phyloP scores from a whole-genome alignment of 2,888 invertebrate species.

The Pasiphila rectangulata region DNA sequence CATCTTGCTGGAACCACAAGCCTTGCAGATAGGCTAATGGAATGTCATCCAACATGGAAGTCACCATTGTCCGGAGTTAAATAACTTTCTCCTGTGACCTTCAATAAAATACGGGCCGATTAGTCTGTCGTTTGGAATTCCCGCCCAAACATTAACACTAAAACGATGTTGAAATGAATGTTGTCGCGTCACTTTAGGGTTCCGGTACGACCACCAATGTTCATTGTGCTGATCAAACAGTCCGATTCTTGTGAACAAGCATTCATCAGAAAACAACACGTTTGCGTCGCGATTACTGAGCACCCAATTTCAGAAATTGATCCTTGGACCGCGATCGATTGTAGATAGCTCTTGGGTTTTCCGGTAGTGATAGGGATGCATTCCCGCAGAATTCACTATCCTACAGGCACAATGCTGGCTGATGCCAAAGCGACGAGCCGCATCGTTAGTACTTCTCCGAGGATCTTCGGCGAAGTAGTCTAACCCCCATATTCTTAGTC shows the following conservation, averaged over 20 bases:
- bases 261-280: not conserved
- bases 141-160: not conserved
- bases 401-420: not conserved
- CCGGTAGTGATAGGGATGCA: not conserved
- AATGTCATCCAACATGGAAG: not conserved
- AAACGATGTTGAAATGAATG: not conserved
- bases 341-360: not conserved
- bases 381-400: not conserved
- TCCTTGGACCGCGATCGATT: not conserved
- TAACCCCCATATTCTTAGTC: too few relatives aligned
- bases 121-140: not conserved
- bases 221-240: not conserved
- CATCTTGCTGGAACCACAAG: not conserved
- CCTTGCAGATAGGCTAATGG: not conserved
- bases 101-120: not conserved
- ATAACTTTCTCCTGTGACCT: not conserved
- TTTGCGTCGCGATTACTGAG: not conserved
- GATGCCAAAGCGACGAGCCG: not conserved
- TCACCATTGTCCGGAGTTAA: not conserved
- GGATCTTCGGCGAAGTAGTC: not conserved
- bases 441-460: not conserved
- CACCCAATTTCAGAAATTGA: not conserved
- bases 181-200: not conserved
- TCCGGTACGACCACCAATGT: not conserved
- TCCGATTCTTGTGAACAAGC: not conserved